Evolutionary conservation across 2,113 vertebrate species (phyloP).

Genomic region (Oncorhynchus nerka): DNA sequence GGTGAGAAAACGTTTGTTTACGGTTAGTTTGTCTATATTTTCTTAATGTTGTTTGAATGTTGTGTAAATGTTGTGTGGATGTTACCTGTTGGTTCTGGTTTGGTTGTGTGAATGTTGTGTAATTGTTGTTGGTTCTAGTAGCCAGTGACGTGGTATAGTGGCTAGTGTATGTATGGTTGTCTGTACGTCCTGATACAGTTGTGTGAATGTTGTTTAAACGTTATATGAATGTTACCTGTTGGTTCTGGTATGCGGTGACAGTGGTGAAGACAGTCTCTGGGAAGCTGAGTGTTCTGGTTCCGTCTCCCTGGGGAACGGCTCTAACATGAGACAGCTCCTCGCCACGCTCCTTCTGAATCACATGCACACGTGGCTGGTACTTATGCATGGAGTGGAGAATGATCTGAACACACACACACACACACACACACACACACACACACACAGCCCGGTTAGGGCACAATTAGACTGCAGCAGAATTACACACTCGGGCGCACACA

Average conservation of each 20-base stretch:
- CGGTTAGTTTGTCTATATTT: too few species aligned
- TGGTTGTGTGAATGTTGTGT: neutral
- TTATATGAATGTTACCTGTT: slow-evolving; percentile 82
- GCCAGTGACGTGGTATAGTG: neutral
- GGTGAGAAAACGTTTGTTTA: too few species aligned
- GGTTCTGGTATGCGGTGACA: slow-evolving; percentile 97
- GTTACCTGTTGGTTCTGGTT: too few species aligned
- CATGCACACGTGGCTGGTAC: slow-evolving; percentile 94
- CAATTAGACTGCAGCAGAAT: slow-evolving; percentile 3
- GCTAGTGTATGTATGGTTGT: neutral
- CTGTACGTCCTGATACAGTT: neutral
- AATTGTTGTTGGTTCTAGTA: neutral
- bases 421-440: neutral
- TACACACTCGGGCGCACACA: too few species aligned
- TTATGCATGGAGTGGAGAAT: slow-evolving; percentile 99
- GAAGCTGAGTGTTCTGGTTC: slow-evolving; percentile 89
- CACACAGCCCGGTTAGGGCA: neutral
- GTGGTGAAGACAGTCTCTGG: slow-evolving; percentile 97
- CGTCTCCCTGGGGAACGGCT: slow-evolving; percentile 86
- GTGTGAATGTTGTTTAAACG: neutral
- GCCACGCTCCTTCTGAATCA: slow-evolving; percentile 95
- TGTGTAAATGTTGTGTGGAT: too few species aligned
- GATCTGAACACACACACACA: slow-evolving; percentile 72
- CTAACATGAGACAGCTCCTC: slow-evolving; percentile 93
- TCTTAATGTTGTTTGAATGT: too few species aligned